Conservation (phyloP, 2,797 vertebrate genomes). For the Chromis chromis region DNA sequence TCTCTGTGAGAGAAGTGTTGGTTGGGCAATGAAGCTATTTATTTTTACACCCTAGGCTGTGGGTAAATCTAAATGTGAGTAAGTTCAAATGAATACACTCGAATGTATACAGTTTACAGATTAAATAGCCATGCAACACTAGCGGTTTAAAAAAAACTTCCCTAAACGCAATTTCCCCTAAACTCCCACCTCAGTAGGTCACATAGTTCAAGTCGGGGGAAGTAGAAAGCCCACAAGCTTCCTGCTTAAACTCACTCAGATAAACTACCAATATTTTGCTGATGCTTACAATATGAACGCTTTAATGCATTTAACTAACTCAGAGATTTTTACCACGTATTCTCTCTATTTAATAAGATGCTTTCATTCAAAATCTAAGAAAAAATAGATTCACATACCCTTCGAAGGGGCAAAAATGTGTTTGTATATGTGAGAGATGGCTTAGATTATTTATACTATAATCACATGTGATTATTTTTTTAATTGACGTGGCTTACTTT, state of each 20-base stretch:
- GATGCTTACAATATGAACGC: neutral
- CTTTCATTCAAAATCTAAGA: too few species aligned
- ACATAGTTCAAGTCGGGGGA: neutral
- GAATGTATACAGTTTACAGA: neutral
- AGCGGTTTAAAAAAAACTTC: neutral
- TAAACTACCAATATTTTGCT: neutral
- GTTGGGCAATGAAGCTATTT: neutral
- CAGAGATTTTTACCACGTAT: neutral
- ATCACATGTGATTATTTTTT: neutral
- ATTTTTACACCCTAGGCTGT: neutral
- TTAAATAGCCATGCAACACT: neutral
- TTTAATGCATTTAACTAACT: neutral
- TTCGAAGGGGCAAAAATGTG: neutral
- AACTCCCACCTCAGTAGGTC: slow-evolving; percentile 8
- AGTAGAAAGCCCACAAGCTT: slow-evolving; percentile 5
- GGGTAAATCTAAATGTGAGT: neutral
- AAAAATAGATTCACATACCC: neutral
- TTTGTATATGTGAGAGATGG: neutral
- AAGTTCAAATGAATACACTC: neutral
- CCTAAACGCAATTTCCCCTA: slow-evolving; percentile 8
- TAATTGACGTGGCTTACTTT: neutral
- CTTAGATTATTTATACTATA: neutral
- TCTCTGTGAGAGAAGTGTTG: neutral
- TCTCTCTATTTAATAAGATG: neutral
- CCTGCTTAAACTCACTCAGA: neutral